Base-by-base conservation (phyloP, 2,888 invertebrate genomes). In the Stenchaetothrips biformis region DNA sequence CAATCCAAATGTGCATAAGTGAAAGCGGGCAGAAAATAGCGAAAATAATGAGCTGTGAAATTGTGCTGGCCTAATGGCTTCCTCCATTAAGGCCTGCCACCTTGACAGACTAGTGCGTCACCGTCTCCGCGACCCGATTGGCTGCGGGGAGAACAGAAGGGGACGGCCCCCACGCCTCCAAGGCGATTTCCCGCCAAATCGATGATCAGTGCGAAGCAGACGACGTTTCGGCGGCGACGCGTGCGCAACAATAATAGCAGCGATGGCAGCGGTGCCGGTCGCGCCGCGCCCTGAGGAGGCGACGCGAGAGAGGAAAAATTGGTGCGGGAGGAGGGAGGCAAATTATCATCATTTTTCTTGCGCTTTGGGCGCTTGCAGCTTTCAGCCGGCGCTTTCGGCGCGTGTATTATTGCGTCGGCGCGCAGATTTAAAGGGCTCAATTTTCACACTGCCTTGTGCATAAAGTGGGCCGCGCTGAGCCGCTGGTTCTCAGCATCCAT, bases 281-380 rank as follows among this genome's bases (percentile, higher is more conserved):
- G n/a, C n/a, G n/a, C n/a, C 37, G 37, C 37, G 4, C 37, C 37
- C 37, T 1, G 37, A 37, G 37, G 37, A 37, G 37, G 37, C 37
- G 37, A 37, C 37, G 37, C 37, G 37, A 37, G 37, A 37, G 37
- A 4, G 37, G 4, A 37, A 37, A 37, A 37, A 37, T 37, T 37
- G 37, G 37, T 37, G 37, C 4, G 37, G 59, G 59, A 16, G 16
- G 59, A 4, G 59, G 59, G 13, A 16, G 59, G 59, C 59, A 18
- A 59, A 59, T 59, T 59, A 59, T 59, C 59, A 59, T 59, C 59
- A 59, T 59, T 59, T 59, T 59, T 59, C 59, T 59, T 18, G 59
- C 59, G 59, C 59, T 59, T 59, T 59, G 13, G 59, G 59, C 59
- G 59, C 59, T 2, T 13, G 16, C 13, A 59, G 59, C 59, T 59